Percentiles rank a stretch among this genome's conserved stretches.
Evolutionary conservation across 2,888 invertebrate genomes (phyloP).

Genomic region (Pachydiplax longipennis): DNA sequence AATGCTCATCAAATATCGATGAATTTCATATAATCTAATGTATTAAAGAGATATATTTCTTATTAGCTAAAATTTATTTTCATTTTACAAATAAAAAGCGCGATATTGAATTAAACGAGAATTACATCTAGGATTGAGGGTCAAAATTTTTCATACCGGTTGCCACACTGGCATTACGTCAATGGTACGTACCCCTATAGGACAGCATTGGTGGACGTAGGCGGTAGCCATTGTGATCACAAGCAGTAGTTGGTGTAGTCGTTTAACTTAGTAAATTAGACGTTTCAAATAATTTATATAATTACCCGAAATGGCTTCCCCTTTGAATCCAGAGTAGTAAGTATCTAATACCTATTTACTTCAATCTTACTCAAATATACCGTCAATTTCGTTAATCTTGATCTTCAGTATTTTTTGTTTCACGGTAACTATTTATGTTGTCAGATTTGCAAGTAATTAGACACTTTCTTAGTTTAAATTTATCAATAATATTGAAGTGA

Average conservation of each 20-base stretch:
- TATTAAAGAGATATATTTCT: too few species aligned
- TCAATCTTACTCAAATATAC: not conserved
- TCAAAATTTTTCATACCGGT: constrained; percentile 31
- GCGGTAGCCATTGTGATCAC: constrained; percentile 50
- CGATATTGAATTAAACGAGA: not conserved
- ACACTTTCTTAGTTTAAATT: not conserved
- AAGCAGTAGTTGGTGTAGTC: constrained; percentile 16
- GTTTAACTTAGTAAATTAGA: not conserved
- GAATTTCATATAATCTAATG: too few species aligned
- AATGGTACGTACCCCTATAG: constrained; percentile 54
- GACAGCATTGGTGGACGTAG: constrained; percentile 49
- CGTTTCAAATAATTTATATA: constrained; percentile 35
- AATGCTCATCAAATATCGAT: too few species aligned
- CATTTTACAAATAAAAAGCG: too few species aligned
- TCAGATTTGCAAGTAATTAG: not conserved
- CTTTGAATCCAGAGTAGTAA: constrained; percentile 87
- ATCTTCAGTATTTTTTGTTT: too few species aligned
- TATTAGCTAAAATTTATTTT: not conserved
- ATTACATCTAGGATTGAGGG: not conserved
- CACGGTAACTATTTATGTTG: not conserved
- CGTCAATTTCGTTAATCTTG: not conserved
- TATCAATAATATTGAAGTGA: not conserved
- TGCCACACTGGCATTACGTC: constrained; percentile 58
- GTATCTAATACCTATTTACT: constrained; percentile 60
- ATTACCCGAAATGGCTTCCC: constrained; percentile 55